Conservation (phyloP, 2,797 vertebrate genomes). For the Danionella dracula region DNA sequence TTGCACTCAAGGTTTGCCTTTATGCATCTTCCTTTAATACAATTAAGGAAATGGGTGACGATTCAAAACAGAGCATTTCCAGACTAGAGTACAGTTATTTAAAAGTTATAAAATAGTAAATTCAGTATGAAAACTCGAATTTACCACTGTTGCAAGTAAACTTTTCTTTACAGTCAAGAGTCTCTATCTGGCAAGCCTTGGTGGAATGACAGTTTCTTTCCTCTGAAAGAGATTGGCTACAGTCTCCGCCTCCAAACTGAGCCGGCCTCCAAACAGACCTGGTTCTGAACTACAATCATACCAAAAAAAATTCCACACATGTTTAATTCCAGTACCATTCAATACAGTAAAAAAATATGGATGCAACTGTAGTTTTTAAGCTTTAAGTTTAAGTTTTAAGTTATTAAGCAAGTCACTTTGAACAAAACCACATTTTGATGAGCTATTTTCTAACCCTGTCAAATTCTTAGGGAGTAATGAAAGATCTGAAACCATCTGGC, state of each 20-base stretch:
- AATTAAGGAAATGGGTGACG: background rate
- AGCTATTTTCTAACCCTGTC: no score
- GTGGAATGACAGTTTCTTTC: constrained; percentile 71
- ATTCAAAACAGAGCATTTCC: background rate
- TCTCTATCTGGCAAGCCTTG: constrained; percentile 74
- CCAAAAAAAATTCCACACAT: background rate
- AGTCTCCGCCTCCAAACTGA: constrained; percentile 82
- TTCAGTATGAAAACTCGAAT: background rate
- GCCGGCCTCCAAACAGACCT: constrained; percentile 68
- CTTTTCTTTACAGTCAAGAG: constrained; percentile 73
- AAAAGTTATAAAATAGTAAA: background rate
- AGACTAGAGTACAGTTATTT: no score
- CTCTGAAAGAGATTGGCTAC: constrained; percentile 66
- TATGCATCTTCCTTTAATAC: constrained; percentile 80
- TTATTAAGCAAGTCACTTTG: no score
- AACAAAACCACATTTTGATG: no score
- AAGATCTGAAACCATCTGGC: no score
- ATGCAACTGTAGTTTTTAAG: no score
- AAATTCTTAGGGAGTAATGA: no score
- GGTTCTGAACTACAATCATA: constrained; percentile 69
- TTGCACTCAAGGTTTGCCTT: constrained; percentile 76
- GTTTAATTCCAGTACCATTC: no score
- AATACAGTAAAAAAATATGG: no score
- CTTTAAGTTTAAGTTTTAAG: no score
- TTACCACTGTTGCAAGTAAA: constrained; percentile 86